Conservation (phyloP, 2,888 invertebrate genomes). For the Cryptus armator region DNA sequence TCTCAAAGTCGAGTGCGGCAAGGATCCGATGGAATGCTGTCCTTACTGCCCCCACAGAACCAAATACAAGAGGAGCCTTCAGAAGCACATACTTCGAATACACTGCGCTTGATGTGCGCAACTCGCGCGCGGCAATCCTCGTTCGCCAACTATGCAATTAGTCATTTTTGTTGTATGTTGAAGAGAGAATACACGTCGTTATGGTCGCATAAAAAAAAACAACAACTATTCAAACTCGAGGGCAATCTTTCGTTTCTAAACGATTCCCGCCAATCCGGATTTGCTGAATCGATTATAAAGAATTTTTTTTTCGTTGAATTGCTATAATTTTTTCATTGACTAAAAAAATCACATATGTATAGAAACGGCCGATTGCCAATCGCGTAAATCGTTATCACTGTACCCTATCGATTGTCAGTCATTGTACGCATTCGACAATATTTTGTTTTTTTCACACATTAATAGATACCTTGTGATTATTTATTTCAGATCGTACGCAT, state of each 20-base stretch:
- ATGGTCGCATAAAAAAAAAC: slow-evolving; percentile 36
- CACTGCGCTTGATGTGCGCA: slow-evolving; percentile 74
- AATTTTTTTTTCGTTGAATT: too few species aligned
- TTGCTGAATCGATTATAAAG: neutral
- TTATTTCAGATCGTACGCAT: slow-evolving; percentile 58
- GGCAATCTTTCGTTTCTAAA: slow-evolving; percentile 13
- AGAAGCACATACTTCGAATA: slow-evolving; percentile 85
- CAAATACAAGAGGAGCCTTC: slow-evolving; percentile 86
- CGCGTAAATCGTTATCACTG: slow-evolving; percentile 1
- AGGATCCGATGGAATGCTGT: slow-evolving; percentile 87
- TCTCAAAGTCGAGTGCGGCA: slow-evolving; percentile 87
- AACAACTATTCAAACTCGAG: slow-evolving; percentile 9
- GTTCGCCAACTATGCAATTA: slow-evolving; percentile 34
- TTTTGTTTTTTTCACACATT: slow-evolving; percentile 1
- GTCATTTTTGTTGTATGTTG: slow-evolving; percentile 62
- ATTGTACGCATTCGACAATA: neutral
- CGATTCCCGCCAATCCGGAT: neutral
- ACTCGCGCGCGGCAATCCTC: neutral
- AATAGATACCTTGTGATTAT: slow-evolving; percentile 31
- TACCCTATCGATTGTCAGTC: slow-evolving; percentile 16
- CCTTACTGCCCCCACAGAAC: slow-evolving; percentile 86
- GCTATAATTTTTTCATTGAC: neutral
- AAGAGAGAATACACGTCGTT: slow-evolving; percentile 55
- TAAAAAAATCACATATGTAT: neutral
- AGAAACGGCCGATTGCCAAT: slow-evolving; percentile 13